Evolutionary conservation across 2,113 vertebrate genomes (phyloP).

Genomic region (Nothoprocta perdicaria): DNA sequence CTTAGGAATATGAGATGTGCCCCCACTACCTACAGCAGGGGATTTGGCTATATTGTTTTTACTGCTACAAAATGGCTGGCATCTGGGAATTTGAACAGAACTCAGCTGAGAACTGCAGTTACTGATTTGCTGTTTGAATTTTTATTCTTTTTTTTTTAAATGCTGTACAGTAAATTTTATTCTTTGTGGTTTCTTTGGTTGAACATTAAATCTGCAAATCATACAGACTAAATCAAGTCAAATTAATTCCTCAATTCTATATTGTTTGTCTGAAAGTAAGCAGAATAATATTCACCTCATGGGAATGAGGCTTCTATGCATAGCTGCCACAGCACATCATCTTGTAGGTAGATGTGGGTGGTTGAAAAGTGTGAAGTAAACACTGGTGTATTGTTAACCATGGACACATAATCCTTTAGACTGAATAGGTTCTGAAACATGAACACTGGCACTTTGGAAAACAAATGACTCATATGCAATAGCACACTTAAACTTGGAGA

Average conservation of each 20-base stretch:
- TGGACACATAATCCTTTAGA: background rate
- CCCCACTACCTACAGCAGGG: accelerated
- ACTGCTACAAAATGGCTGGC: background rate
- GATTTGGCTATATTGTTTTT: background rate
- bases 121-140: background rate
- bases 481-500: background rate
- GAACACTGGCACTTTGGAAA: background rate
- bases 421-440: background rate
- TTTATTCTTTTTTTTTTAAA: background rate
- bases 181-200: background rate
- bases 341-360: background rate
- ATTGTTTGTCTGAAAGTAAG: background rate
- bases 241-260: background rate
- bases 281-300: background rate
- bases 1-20: background rate
- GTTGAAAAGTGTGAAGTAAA: background rate
- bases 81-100: background rate
- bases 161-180: background rate
- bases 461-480: background rate
- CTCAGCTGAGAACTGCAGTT: background rate
- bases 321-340: background rate
- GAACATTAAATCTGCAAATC: background rate
- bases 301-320: background rate
- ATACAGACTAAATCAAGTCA: background rate
- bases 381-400: background rate